A percentile compares a stretch with the other conserved stretches of the same genome.
Conservation (phyloP, 1,140 invertebrate species). For the Manduca sexta region DNA sequence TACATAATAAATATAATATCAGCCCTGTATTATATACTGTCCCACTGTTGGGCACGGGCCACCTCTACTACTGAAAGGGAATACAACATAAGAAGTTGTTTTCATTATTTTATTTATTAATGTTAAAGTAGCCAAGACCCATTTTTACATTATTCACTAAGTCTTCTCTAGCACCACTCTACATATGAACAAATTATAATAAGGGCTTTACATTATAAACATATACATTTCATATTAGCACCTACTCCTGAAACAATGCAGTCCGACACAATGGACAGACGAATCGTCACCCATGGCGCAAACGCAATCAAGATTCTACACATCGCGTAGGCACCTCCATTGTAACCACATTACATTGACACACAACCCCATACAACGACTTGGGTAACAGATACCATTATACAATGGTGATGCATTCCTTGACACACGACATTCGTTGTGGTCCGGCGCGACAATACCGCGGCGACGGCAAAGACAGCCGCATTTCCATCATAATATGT, state of each 20-base stretch:
- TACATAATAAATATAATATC: no score
- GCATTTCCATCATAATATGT: slow-evolving; percentile 66
- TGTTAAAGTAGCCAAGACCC: no score
- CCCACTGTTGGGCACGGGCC: no score
- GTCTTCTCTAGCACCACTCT: no score
- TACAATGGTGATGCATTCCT: slow-evolving; percentile 19
- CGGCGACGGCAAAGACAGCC: slow-evolving; percentile 36
- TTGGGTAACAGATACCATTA: slow-evolving; percentile 14
- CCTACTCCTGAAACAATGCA: slow-evolving; percentile 22
- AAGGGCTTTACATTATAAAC: not conserved
- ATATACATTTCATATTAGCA: slow-evolving; percentile 14
- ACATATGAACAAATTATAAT: not conserved
- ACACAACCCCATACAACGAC: slow-evolving; percentile 13
- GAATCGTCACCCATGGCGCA: slow-evolving; percentile 38
- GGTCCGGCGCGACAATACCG: slow-evolving; percentile 45
- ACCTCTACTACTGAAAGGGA: no score
- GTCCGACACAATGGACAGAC: slow-evolving; percentile 16
- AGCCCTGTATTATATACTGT: no score
- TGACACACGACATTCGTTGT: slow-evolving; percentile 53
- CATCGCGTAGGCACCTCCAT: slow-evolving; percentile 26
- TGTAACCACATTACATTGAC: slow-evolving; percentile 22
- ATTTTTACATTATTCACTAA: no score
- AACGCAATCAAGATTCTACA: slow-evolving; percentile 43
- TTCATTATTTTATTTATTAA: no score
- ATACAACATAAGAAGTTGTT: no score